Base-by-base conservation (phyloP, 2,113 vertebrate species). In the Otolemur garnettii region DNA sequence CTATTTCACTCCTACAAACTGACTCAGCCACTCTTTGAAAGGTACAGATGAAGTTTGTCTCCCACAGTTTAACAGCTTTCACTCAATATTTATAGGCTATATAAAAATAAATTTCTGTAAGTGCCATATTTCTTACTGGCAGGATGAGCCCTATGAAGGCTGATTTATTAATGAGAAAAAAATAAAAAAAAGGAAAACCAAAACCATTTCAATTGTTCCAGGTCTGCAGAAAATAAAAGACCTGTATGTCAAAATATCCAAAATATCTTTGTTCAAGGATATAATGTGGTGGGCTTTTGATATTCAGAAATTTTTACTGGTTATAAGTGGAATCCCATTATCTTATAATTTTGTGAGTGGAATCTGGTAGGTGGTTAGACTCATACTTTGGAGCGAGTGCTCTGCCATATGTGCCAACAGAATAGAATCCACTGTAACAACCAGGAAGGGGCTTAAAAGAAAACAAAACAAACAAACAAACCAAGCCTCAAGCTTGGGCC, bases 51-150 rank as follows among this genome's bases (percentile, higher is more conserved):
- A 93, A 95, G 62, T 77, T 93, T 93, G 72, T 96, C 80, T 97
- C 59, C 22, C 0, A 2, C 26, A 89, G 75, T 96, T 98, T 93
- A 96, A 95, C 53, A 93, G 91, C 64, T 94, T 97, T 97, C 94
- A 90, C 81, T 97, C 87, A 94, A 95, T 88, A 97, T 92, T 95
- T 97, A 96, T 82, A 91, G 74, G 42, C 57, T 79, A 17, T 60
- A 60, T 91, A 97, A 90, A 96, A 93, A 24, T 80, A 21, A 2
- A 15, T 90, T 96, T 84, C 57, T 79, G 6, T 97, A 90, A 15
- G 77, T 62, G 77, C 62, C 38, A 5, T 28, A 8, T 93, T 95
- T 88, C 4, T 74, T 35, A 0, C n/a, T 69, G 87, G 74, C 64
- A 91, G 84, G 71, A 94, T 95, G 15, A 0, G 8, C 6, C 62